Conservation (phyloP, 2,113 vertebrate species). For the Acanthochromis polyacanthus region DNA sequence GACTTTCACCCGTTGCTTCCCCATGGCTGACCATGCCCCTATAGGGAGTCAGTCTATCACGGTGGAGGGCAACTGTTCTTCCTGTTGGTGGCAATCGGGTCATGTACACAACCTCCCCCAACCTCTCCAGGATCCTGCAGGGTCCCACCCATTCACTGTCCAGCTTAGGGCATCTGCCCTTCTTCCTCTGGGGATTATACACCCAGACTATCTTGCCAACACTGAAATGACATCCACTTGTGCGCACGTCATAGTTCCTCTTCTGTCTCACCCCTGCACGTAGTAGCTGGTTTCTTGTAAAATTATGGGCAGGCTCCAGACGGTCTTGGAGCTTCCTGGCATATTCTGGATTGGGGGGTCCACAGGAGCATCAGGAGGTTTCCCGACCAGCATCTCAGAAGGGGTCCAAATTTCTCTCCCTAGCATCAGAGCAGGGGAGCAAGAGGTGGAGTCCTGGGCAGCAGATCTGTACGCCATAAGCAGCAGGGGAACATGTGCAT, state of each 20-base stretch:
- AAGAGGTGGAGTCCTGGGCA: conserved; percentile 1
- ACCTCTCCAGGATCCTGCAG: no score
- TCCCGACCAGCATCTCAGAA: background rate
- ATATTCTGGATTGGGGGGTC: background rate
- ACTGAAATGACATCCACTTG: background rate
- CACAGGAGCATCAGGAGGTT: background rate
- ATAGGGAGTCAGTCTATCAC: no score
- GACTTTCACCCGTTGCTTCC: no score
- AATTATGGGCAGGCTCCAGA: background rate
- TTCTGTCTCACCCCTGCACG: background rate
- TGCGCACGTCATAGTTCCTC: background rate
- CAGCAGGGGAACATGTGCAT: background rate
- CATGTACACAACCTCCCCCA: no score
- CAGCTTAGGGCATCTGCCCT: background rate
- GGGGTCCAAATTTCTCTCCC: background rate
- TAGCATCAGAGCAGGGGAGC: background rate
- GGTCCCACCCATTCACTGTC: no score
- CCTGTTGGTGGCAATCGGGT: no score
- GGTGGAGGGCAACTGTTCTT: no score
- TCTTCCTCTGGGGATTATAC: conserved; percentile 4
- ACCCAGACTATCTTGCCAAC: background rate
- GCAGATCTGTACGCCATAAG: background rate
- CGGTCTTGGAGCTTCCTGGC: background rate
- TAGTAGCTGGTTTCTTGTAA: background rate
- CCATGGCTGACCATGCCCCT: no score